Evolutionary conservation across 1,140 invertebrate genomes (phyloP).

Genomic region (Drosophila pseudoananassae): DNA sequence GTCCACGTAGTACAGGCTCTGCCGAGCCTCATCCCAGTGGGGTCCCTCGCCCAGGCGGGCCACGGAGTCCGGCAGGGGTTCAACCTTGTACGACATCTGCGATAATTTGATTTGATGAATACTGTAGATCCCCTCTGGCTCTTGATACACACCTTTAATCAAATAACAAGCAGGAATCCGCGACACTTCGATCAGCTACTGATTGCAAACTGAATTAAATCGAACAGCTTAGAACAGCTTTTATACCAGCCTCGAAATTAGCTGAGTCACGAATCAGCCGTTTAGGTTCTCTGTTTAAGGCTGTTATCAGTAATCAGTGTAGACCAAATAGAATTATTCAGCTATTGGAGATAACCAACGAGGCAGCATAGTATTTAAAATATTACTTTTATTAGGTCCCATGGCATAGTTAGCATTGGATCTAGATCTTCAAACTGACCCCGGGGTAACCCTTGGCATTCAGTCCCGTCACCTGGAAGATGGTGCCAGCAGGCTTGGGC

Average conservation of each 20-base stretch:
- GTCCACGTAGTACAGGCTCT: slow-evolving; percentile 89
- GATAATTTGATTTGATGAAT: too few relatives aligned
- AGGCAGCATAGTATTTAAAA: too few relatives aligned
- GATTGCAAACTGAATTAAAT: slow-evolving; percentile 26
- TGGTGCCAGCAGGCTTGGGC: slow-evolving; percentile 88
- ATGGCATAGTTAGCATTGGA: not conserved
- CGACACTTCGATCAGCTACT: slow-evolving; percentile 25
- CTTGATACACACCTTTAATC: slow-evolving; percentile 16
- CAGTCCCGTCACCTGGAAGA: slow-evolving; percentile 89
- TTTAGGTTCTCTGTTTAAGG: too few relatives aligned
- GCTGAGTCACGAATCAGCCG: too few relatives aligned
- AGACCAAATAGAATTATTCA: not conserved
- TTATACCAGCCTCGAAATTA: too few relatives aligned
- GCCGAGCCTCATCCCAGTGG: slow-evolving; percentile 87
- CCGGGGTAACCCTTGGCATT: slow-evolving; percentile 86
- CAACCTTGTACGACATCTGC: slow-evolving; percentile 81
- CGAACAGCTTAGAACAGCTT: slow-evolving; percentile 24
- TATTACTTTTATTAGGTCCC: not conserved
- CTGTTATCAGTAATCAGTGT: not conserved
- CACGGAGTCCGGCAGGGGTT: slow-evolving; percentile 70
- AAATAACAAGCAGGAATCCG: not conserved
- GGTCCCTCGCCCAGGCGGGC: slow-evolving; percentile 86
- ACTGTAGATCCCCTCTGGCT: too few relatives aligned
- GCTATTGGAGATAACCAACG: not conserved
- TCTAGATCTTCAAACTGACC: slow-evolving; percentile 58